Evolutionary conservation across 2,797 vertebrate species (phyloP).

Genomic region (Onychomys torridus): DNA sequence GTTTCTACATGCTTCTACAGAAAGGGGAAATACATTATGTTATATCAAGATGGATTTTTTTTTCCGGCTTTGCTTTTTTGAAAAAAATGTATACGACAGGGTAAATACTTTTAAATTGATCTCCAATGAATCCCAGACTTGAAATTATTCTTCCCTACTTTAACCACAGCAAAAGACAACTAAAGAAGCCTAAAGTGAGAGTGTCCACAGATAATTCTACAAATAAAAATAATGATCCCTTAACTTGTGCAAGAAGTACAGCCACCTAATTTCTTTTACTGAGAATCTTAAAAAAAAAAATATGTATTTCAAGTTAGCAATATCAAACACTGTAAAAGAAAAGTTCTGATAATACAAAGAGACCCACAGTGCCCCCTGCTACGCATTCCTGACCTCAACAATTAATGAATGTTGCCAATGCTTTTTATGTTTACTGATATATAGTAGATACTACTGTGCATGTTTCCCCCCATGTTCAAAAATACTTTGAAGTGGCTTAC

Average conservation of each 20-base stretch:
- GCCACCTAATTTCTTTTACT: background rate
- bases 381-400: background rate
- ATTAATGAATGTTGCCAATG: background rate
- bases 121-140: conserved; percentile 15
- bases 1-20: conserved; percentile 67
- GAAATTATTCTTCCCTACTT: background rate
- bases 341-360: background rate
- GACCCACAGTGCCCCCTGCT: background rate
- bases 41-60: conserved; percentile 39
- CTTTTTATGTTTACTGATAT: background rate
- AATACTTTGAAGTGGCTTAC: background rate
- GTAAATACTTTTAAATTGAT: background rate
- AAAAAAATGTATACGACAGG: conserved; percentile 31
- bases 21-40: conserved; percentile 3
- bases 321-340: background rate
- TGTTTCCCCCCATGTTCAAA: background rate
- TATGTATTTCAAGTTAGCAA: conserved; percentile 4
- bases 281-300: background rate
- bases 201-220: background rate
- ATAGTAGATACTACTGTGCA: background rate
- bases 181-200: background rate
- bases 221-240: background rate
- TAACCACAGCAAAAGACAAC: background rate
- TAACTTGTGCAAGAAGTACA: background rate
- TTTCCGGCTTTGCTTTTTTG: conserved; percentile 14